phyloP scores from a whole-genome alignment of 2,113 vertebrate genomes.

The Chamaetylas fuelleborni region DNA sequence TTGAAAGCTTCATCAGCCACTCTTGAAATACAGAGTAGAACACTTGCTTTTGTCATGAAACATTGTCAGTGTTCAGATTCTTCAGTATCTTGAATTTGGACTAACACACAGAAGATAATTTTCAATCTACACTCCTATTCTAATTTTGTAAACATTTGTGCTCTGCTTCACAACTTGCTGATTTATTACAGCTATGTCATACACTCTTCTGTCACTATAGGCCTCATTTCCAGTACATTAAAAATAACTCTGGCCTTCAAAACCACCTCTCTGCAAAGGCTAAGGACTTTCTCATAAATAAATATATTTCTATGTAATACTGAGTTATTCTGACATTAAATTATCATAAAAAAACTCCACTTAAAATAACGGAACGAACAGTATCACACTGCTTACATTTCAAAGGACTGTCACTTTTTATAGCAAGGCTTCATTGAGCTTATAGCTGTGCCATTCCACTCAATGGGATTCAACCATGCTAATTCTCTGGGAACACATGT shows the following conservation, averaged over 20 bases:
- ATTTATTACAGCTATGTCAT: neutral
- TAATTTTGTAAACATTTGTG: neutral
- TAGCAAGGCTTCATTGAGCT: neutral
- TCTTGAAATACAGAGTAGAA: neutral
- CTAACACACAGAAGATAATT: neutral
- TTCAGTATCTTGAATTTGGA: neutral
- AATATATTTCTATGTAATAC: neutral
- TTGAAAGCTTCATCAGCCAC: neutral
- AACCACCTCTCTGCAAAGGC: neutral
- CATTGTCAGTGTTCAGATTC: neutral
- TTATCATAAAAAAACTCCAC: neutral
- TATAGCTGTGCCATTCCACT: neutral
- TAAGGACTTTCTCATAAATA: neutral
- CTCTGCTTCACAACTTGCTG: neutral
- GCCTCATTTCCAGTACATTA: neutral
- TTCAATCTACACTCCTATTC: neutral
- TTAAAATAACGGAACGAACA: neutral
- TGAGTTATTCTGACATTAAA: neutral
- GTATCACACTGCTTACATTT: neutral
- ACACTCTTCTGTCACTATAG: neutral
- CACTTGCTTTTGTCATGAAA: neutral
- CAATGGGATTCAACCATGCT: neutral
- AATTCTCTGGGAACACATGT: conserved; percentile 20
- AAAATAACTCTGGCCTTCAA: neutral
- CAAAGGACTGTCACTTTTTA: neutral